Evolutionary conservation across 1,140 invertebrate species (phyloP), one percentile per base, ranked within the genome.

Genomic region (Andrena cerasifolii): DNA sequence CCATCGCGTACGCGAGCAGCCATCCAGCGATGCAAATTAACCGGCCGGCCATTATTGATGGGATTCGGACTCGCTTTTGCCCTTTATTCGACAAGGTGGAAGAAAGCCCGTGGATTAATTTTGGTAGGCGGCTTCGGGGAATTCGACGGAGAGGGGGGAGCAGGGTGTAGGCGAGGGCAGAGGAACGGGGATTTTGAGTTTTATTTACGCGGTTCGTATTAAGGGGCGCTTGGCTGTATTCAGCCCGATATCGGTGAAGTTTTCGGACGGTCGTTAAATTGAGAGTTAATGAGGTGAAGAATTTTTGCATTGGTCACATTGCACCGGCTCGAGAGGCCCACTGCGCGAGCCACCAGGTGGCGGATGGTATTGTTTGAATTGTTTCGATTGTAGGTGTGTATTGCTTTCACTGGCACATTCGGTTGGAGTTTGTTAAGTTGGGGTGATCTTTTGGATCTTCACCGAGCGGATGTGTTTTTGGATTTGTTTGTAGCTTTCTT

Each of bases 1-100:
- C 81, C 82, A 84, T 72, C 74, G 83, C 56, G 63, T 66, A 68
- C 56, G 63, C 70, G 70, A 75, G 72, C 82, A 61, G 73, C 75
- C 81, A 86, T 82, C 79, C 89, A 84, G 79, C 79, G 75, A 87
- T 91, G 88, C 85, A 83, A 91, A 91, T 91, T 91, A 90, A 90
- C 67, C 36, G 45, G 45, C 12, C 58, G 75, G 31, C 56, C 54
- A 58, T 71, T 77, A 77, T 77, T 61, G 74, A 71, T 61, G 74
- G 16, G 47, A 21, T 53, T 24, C 43, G 5, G 47, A 31, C 56
- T 36, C 16, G 61, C 61, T 56, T 76, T 47, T 49, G 21, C 43
- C 65, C 40, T 59, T 68, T 68, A 59, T 68, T 31, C 40, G 53
- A 58, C 71, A 26, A 65, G 12, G 24, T 65, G 59, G 31, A 73